A percentile compares a stretch with the other conserved stretches of the same genome.
phyloP scores from a whole-genome alignment of 2,113 vertebrate genomes.

The Tupaia chinensis region DNA sequence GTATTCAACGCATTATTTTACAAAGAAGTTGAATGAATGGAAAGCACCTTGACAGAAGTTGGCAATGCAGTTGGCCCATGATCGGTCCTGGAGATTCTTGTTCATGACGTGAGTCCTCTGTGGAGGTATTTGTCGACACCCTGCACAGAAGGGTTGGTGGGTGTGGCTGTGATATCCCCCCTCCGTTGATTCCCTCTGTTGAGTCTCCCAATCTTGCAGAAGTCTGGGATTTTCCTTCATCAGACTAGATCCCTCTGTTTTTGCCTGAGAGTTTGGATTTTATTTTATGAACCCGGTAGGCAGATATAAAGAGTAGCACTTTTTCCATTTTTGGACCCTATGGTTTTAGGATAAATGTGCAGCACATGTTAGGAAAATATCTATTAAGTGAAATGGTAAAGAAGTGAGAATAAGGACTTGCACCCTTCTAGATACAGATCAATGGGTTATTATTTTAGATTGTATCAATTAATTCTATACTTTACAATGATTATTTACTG shows the following conservation, averaged over 20 bases:
- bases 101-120: background rate
- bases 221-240: accelerated
- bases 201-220: background rate
- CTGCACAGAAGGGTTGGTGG: background rate
- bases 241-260: background rate
- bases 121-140: background rate
- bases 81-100: background rate
- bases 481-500: background rate
- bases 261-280: background rate
- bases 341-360: background rate
- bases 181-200: no score
- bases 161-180: background rate
- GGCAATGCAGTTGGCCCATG: background rate
- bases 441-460: background rate
- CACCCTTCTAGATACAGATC: background rate
- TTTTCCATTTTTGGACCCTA: background rate
- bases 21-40: background rate
- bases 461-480: background rate
- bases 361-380: background rate
- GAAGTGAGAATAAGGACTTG: background rate
- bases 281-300: background rate
- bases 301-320: no score
- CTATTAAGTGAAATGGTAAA: background rate
- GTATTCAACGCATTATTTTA: background rate
- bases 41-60: background rate